Evolutionary conservation across 2,113 vertebrate species (phyloP), one percentile per base, ranked within the genome.

Genomic region (Chaetodon trifascialis): DNA sequence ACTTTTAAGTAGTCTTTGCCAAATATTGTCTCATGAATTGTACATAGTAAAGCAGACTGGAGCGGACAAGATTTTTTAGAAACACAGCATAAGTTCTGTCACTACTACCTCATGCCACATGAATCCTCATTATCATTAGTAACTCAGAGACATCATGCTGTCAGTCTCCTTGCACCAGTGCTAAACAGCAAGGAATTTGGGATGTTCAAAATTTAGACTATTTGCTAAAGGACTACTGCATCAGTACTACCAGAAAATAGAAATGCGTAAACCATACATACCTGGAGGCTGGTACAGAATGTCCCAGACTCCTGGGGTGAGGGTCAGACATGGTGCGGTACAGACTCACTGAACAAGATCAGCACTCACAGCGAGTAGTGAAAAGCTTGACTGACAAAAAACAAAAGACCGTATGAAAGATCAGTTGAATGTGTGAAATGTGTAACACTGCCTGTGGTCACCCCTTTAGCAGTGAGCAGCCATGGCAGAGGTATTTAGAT

Each of bases 151-250:
- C 51, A 51, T 75, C 5, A 44, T 58, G 51, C 21, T 44, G n/a
- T 67, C 30, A 73, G 15, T 42, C n/a, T 60, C 12, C 5, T 46
- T 25, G 38, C 38, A 17, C 30, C 30, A 42, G 2, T 46, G 14
- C 34, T 82, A 30, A 54, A 55, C 49, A 72, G 11, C 40, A 34
- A 67, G 21, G 21, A 63, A 49, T 15, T 19, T 11, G 9, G 17
- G n/a, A 11, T 55, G 7, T 59, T 47, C 47, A 68, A 40, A 44
- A 77, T 49, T 3, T 68, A 54, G 21, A 79, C 38, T 51, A 64
- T 71, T 12, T 66, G 38, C 17, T 23, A 56, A 69, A 59, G 16
- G 51, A 59, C 12, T 11, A 2, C 25, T 0, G 4, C 25, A 21
- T 42, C 17, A 47, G 14, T 36, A n/a, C 12, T 11, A 42, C 2